Evolutionary conservation across 1,140 invertebrate species (phyloP).

Genomic region (Vanessa atalanta): DNA sequence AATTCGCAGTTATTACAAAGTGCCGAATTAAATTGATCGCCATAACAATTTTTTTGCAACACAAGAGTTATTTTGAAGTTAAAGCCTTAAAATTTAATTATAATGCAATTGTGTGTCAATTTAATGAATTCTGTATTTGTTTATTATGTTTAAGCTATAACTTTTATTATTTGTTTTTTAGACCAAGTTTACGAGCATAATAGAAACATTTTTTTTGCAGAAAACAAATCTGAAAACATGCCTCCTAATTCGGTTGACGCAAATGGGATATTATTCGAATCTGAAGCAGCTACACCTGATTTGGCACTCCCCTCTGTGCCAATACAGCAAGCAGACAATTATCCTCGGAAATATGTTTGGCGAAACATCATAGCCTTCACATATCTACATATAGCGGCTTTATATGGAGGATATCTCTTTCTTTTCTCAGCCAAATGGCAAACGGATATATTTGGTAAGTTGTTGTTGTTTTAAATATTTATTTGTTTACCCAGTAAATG

Average conservation of each 20-base stretch:
- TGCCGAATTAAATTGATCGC: no score
- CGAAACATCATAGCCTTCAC: constrained; percentile 93
- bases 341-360: constrained; percentile 90
- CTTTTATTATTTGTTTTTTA: no score
- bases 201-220: constrained; percentile 12
- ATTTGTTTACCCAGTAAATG: neutral
- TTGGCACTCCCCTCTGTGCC: constrained; percentile 69
- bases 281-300: constrained; percentile 82
- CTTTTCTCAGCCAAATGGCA: constrained; percentile 89
- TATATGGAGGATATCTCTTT: constrained; percentile 92
- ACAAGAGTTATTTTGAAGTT: no score
- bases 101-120: no score
- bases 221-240: constrained; percentile 59
- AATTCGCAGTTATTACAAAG: no score
- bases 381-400: constrained; percentile 91
- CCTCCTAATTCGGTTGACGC: constrained; percentile 82
- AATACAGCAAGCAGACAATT: constrained; percentile 75
- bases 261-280: constrained; percentile 85
- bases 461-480: constrained; percentile 5
- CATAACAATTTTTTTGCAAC: no score
- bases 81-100: no score
- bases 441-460: constrained; percentile 90
- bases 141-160: no score
- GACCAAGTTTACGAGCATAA: no score
- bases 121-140: no score